These are phyloP conservation scores for Hapalemur alaotrensis DNA, from an alignment of 2,797 vertebrate genomes.

Conservation along the genomic window DNA sequence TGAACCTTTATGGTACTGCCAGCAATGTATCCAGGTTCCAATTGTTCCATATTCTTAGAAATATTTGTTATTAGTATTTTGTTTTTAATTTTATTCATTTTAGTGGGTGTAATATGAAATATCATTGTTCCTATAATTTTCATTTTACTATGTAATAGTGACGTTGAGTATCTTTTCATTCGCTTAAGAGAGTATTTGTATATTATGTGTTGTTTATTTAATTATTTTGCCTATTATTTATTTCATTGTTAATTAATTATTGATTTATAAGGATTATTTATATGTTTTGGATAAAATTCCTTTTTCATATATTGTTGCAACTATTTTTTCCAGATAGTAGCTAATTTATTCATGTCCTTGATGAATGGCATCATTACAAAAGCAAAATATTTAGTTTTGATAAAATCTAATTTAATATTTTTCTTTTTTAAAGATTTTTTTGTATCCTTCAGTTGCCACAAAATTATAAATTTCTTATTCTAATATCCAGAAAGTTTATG, in stretches of 20 bases:
- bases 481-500: background rate
- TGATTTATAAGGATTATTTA: background rate
- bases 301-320: background rate
- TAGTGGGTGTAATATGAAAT: background rate
- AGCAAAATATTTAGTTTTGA: background rate
- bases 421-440: background rate
- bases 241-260: background rate
- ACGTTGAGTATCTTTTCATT: background rate
- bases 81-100: background rate
- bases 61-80: background rate
- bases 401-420: background rate
- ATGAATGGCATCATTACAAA: background rate
- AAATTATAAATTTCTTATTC: background rate
- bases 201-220: background rate
- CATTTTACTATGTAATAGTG: background rate
- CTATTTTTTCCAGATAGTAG: background rate
- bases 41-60: background rate
- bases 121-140: background rate
- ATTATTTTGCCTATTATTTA: background rate
- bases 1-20: background rate
- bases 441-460: background rate
- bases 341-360: background rate
- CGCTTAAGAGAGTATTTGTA: background rate
- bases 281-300: background rate
- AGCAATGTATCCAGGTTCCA: background rate